Evolutionary conservation across 1,140 invertebrate genomes (phyloP), one percentile per base, ranked within the genome.

Genomic region (Pemphigus obesinymphae): DNA sequence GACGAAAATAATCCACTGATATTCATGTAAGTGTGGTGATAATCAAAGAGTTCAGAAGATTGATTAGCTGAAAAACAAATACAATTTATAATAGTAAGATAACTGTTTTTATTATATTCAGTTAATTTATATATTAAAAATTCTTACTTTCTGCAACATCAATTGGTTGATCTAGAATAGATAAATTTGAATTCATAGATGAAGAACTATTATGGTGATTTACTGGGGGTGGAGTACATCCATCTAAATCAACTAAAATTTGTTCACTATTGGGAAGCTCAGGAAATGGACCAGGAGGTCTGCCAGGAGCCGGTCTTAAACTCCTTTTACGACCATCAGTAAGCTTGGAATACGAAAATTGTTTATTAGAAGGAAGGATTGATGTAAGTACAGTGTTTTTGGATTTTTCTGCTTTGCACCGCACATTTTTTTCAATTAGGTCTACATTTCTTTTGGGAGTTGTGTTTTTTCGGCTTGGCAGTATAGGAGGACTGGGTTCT

Each of bases 331-430:
- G 29, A 5, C 93, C 92, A 84, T 94, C 93, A 43, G 91, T 89
- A 5, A 95, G 87, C 83, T 93, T 93, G 66, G 90, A 91, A 85
- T 95, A 94, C 84, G 92, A 91, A 84, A 93, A 94, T 84, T 95
- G 93, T 84, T 91, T 91, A 84, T 87, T 90, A 29, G 88, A 87
- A 34, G 85, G 87, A 75, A 89, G 89, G n/a, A 66, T 75, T 15
- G 78, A 73, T 40, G 66, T 63, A 34, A 78, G 58, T n/a, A 76
- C 68, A 29, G 82, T 45, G 17, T 53, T 78, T 45, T 78, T 83
- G 15, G 40, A 83, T 23, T 63, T 82, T 73, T 70, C 68, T 45
- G 48, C 70, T 58, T 73, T 68, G 0, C 37, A 78, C 43, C 53
- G 29, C 45, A 66, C 31, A 76, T 50, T 75, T 50, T 66, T 80